Conservation (phyloP, 2,113 vertebrate genomes). For the Epinephelus fuscoguttatus region DNA sequence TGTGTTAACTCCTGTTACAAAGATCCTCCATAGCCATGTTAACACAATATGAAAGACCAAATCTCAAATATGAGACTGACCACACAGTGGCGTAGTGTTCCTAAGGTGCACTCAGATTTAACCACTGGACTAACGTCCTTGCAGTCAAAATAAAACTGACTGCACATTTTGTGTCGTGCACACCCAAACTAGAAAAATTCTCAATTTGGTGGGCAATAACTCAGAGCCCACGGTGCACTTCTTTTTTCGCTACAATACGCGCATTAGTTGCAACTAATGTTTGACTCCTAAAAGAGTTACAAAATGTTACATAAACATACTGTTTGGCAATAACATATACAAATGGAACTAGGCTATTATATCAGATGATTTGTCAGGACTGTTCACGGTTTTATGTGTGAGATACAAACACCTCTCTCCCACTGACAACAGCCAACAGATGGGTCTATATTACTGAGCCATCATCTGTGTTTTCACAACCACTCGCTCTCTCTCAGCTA, state of each 20-base stretch:
- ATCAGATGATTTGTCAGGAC: neutral
- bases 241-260: neutral
- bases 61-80: no score
- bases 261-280: neutral
- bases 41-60: no score
- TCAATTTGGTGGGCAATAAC: neutral
- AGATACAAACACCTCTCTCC: conserved; percentile 28
- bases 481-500: conserved; percentile 42
- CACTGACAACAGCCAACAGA: conserved; percentile 45
- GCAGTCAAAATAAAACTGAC: no score
- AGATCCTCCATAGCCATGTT: no score
- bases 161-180: no score
- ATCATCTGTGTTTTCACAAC: conserved; percentile 39
- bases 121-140: no score
- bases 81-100: no score
- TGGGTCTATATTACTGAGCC: conserved; percentile 41
- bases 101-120: no score
- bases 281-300: neutral
- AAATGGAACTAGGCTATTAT: neutral
- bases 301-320: neutral
- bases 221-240: neutral
- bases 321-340: neutral
- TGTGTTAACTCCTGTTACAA: no score
- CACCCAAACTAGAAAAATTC: no score
- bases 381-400: conserved; percentile 29